Evolutionary conservation across 2,888 invertebrate genomes (phyloP).

Genomic region (Coronaproctus castanopsis): DNA sequence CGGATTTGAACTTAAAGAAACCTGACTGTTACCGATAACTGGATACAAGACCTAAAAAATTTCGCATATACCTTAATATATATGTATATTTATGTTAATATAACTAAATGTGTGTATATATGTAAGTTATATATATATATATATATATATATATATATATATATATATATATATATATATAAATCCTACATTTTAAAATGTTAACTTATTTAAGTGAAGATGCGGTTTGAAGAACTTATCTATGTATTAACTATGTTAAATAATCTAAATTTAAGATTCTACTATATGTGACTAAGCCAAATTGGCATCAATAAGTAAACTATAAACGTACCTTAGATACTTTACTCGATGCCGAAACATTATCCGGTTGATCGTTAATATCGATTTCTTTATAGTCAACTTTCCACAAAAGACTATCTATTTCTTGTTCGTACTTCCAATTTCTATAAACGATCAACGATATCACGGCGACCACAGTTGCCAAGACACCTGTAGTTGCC

Average conservation of each 20-base stretch:
- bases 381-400: conserved; percentile 79
- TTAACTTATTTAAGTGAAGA: too few relatives aligned
- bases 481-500: conserved; percentile 61
- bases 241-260: too few relatives aligned
- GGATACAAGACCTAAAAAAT: conserved; percentile 29
- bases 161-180: too few relatives aligned
- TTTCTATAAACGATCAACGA: conserved; percentile 62
- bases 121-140: too few relatives aligned
- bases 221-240: too few relatives aligned
- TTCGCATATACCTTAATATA: too few relatives aligned
- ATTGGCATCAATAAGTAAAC: neutral
- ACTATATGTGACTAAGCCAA: too few relatives aligned
- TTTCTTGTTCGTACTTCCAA: conserved; percentile 83
- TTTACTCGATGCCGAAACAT: conserved; percentile 14
- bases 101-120: too few relatives aligned
- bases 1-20: conserved; percentile 77
- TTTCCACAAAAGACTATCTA: conserved; percentile 83
- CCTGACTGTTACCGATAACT: conserved; percentile 58
- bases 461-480: conserved; percentile 55
- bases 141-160: too few relatives aligned
- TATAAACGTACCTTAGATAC: conserved; percentile 12
- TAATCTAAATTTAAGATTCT: too few relatives aligned
- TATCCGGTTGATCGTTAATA: conserved; percentile 35
- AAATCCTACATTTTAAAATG: too few relatives aligned
- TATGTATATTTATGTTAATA: too few relatives aligned